phyloP scores from a whole-genome alignment of 1,140 invertebrate genomes.

The Drosophila ananassae region DNA sequence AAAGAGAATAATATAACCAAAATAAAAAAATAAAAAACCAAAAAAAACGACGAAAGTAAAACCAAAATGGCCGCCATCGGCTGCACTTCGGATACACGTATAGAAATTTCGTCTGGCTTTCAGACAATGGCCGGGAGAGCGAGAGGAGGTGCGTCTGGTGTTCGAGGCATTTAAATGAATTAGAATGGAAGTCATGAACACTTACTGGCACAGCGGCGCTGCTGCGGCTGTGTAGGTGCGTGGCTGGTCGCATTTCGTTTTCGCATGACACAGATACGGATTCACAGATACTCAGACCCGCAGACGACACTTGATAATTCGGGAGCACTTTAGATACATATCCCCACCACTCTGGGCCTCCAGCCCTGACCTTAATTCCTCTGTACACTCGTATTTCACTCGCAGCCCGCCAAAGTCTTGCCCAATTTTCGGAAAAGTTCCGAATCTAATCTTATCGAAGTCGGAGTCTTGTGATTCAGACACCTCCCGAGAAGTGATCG shows the following conservation, averaged over 20 bases:
- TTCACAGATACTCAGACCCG: neutral
- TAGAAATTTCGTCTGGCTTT: slow-evolving; percentile 61
- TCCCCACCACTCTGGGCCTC: neutral
- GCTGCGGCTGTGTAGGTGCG: slow-evolving; percentile 12
- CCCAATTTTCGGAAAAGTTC: neutral
- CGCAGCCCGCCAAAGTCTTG: slow-evolving; percentile 12
- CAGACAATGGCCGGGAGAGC: slow-evolving; percentile 16
- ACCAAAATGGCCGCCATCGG: slow-evolving; percentile 73
- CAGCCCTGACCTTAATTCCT: slow-evolving; percentile 79
- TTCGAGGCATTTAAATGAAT: slow-evolving; percentile 63
- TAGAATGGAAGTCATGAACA: slow-evolving; percentile 75
- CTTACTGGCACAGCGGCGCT: slow-evolving; percentile 20
- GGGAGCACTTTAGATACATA: slow-evolving; percentile 14
- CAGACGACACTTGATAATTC: slow-evolving; percentile 9
- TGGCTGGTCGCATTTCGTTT: slow-evolving; percentile 61
- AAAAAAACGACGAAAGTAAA: slow-evolving; percentile 38
- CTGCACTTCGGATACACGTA: slow-evolving; percentile 52
- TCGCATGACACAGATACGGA: slow-evolving; percentile 71
- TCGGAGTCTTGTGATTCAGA: slow-evolving; percentile 17
- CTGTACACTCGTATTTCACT: slow-evolving; percentile 58
- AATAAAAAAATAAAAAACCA: neutral
- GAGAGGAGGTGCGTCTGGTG: slow-evolving; percentile 25
- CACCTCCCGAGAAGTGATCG: slow-evolving; percentile 13
- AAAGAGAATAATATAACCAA: slow-evolving; percentile 47
- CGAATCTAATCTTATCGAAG: slow-evolving; percentile 53